phyloP scores from a whole-genome alignment of 2,797 vertebrate genomes.

The Allobates femoralis region DNA sequence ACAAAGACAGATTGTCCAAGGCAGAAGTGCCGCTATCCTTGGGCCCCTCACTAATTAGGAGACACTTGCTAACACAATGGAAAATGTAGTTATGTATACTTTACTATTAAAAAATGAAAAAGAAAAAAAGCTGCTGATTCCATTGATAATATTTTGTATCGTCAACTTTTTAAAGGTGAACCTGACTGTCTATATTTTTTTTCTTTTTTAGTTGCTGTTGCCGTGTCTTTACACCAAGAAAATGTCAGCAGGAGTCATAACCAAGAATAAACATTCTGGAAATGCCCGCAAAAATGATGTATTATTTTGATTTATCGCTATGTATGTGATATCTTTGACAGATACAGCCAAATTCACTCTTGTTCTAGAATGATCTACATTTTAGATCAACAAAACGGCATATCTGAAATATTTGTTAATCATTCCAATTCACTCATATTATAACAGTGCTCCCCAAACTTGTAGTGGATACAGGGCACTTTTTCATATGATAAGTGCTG shows the following conservation, averaged over 20 bases:
- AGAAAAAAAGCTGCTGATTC: background rate
- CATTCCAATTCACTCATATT: background rate
- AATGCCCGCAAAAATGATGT: background rate
- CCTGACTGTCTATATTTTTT: background rate
- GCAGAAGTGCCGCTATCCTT: too few relatives aligned
- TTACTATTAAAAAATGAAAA: background rate
- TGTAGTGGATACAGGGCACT: background rate
- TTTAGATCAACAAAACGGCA: background rate
- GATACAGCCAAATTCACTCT: background rate
- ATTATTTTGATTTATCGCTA: background rate
- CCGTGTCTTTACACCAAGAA: background rate
- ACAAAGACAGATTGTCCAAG: too few relatives aligned
- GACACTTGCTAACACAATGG: background rate
- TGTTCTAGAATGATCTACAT: background rate
- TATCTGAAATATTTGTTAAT: background rate
- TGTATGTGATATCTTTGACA: background rate
- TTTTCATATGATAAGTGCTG: background rate
- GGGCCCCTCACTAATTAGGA: background rate
- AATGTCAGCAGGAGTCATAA: slow-evolving; percentile 10
- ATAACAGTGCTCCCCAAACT: background rate
- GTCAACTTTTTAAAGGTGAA: background rate
- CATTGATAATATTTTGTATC: background rate
- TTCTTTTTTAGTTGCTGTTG: slow-evolving; percentile 17
- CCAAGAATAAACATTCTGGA: background rate
- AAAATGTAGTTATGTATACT: background rate